Percentiles rank a stretch among this genome's conserved stretches.
Conservation (phyloP, 2,113 vertebrate genomes). For the Perca schrenkii region DNA sequence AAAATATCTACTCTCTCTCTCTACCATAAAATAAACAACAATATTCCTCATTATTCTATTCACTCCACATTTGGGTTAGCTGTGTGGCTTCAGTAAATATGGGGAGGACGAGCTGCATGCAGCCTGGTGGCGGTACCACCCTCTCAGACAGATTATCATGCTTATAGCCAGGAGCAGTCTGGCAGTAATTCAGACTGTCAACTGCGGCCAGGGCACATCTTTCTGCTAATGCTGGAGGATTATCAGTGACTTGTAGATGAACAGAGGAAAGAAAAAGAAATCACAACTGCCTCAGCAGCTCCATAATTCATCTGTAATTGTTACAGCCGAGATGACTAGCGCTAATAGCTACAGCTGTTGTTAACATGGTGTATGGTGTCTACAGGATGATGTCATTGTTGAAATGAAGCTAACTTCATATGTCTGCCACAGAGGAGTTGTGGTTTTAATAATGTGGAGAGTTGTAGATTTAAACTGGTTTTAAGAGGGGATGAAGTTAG, state of each 20-base stretch:
- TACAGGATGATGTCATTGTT: slow-evolving; percentile 64
- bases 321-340: slow-evolving; percentile 37
- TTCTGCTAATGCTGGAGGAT: slow-evolving; percentile 46
- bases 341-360: slow-evolving; percentile 67
- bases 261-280: slow-evolving; percentile 26
- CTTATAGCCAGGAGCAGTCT: slow-evolving; percentile 18
- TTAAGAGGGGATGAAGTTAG: background rate
- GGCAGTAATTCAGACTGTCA: slow-evolving; percentile 63
- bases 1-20: background rate
- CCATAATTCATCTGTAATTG: slow-evolving; percentile 44
- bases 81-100: slow-evolving; percentile 11
- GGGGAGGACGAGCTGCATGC: slow-evolving; percentile 18
- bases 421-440: slow-evolving; percentile 16
- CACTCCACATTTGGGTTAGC: background rate
- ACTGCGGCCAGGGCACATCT: slow-evolving; percentile 21
- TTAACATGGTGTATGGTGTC: slow-evolving; percentile 39
- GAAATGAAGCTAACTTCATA: slow-evolving; percentile 26
- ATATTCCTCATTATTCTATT: slow-evolving; percentile 8
- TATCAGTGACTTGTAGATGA: slow-evolving; percentile 45
- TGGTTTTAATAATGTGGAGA: slow-evolving; percentile 40
- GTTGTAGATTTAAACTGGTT: slow-evolving; percentile 25
- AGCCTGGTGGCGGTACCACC: slow-evolving; percentile 49
- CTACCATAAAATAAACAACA: slow-evolving; percentile 9
- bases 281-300: slow-evolving; percentile 13
- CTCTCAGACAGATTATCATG: slow-evolving; percentile 50